phyloP scores from a whole-genome alignment of 2,888 invertebrate species.

The Chromoteleia sp. region DNA sequence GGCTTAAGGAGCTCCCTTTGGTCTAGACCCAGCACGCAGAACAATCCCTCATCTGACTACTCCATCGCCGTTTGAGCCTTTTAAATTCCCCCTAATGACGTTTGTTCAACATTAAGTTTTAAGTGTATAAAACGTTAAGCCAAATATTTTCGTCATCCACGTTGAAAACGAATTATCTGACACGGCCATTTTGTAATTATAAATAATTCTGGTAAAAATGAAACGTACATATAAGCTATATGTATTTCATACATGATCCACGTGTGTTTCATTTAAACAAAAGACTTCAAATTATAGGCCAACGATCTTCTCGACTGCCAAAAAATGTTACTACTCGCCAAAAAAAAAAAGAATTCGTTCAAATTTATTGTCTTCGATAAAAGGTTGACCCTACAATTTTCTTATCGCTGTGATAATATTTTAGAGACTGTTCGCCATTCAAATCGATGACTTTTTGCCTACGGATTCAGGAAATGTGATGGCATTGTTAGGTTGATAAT shows the following conservation, averaged over 20 bases:
- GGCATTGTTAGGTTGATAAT: conserved; percentile 38
- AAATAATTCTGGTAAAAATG: neutral
- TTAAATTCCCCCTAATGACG: neutral
- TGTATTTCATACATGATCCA: neutral
- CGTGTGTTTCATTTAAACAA: conserved; percentile 8
- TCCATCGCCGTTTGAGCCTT: conserved; percentile 89
- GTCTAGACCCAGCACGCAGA: conserved; percentile 88
- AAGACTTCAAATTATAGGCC: conserved; percentile 7
- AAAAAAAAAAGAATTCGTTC: conserved; percentile 13
- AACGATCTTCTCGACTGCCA: conserved; percentile 22
- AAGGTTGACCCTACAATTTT: conserved; percentile 20
- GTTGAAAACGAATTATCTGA: conserved; percentile 2
- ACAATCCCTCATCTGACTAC: conserved; percentile 89
- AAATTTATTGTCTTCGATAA: conserved; percentile 29
- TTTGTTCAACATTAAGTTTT: conserved; percentile 20
- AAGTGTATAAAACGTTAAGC: conserved; percentile 42
- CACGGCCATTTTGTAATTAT: conserved; percentile 6
- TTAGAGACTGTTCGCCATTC: conserved; percentile 34
- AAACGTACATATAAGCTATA: neutral
- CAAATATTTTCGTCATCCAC: conserved; percentile 40
- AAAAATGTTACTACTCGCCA: conserved; percentile 16
- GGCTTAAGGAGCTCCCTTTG: conserved; percentile 89
- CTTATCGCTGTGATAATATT: conserved; percentile 49
- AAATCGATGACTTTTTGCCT: conserved; percentile 34
- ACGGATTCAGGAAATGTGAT: conserved; percentile 18